Conservation (phyloP, 2,888 invertebrate species). For the Limnephilus rhombicus region DNA sequence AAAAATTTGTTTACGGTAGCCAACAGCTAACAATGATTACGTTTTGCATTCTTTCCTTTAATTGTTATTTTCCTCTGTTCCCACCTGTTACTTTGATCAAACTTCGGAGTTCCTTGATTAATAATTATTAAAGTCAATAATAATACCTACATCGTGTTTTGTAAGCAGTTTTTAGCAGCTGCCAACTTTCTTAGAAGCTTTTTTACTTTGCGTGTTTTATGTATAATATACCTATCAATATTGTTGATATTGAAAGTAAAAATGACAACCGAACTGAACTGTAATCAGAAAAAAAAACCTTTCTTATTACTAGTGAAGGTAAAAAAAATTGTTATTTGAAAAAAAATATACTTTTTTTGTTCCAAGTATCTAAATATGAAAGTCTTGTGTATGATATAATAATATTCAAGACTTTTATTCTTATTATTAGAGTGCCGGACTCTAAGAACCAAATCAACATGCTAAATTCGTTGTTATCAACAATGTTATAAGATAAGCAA, state of each 20-base stretch:
- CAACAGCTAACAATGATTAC: background rate
- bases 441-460: background rate
- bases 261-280: background rate
- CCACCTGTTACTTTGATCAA: background rate
- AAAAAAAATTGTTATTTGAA: background rate
- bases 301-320: background rate
- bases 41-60: background rate
- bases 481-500: too few species aligned
- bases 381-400: background rate
- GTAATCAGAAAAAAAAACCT: background rate
- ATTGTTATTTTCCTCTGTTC: background rate
- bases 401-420: background rate
- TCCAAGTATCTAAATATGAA: background rate
- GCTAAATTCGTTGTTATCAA: too few species aligned
- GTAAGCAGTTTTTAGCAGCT: background rate
- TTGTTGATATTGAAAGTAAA: background rate
- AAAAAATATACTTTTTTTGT: background rate
- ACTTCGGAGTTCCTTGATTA: background rate
- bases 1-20: background rate
- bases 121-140: background rate
- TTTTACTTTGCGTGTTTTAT: background rate
- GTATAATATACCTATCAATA: background rate
- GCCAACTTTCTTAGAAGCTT: constrained; percentile 1
- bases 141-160: background rate
- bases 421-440: background rate